phyloP scores from a whole-genome alignment of 2,113 vertebrate species.

The Takifugu bimaculatus region DNA sequence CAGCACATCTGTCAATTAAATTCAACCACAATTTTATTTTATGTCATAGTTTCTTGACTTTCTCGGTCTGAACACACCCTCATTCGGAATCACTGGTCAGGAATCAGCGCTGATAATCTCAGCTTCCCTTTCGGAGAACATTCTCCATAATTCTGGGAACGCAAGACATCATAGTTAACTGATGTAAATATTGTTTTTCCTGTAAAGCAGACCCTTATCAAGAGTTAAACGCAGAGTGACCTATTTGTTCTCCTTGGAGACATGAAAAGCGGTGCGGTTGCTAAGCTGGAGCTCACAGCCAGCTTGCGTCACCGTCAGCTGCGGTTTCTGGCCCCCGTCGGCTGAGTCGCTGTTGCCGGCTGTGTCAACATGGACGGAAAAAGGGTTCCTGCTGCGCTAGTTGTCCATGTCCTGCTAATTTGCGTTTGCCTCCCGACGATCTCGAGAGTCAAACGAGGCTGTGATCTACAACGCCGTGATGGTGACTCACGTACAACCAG shows the following conservation, averaged over 20 bases:
- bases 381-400: background rate
- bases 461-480: too few species aligned
- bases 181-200: conserved; percentile 48
- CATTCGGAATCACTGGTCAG: too few species aligned
- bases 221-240: conserved; percentile 6
- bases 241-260: too few species aligned
- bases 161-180: conserved; percentile 28
- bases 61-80: too few species aligned
- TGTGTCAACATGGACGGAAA: background rate
- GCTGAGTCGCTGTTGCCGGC: background rate
- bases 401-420: background rate
- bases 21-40: too few species aligned
- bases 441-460: too few species aligned
- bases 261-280: background rate
- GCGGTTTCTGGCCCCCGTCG: background rate
- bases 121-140: background rate
- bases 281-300: background rate
- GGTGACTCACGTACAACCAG: too few species aligned
- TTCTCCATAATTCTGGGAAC: conserved; percentile 61
- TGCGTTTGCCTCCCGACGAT: too few species aligned
- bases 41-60: too few species aligned
- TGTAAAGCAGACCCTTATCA: conserved; percentile 35
- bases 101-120: too few species aligned
- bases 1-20: too few species aligned
- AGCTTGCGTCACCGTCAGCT: background rate